Conservation (phyloP, 1,140 invertebrate genomes). For the Ditylenchus dipsaci region DNA sequence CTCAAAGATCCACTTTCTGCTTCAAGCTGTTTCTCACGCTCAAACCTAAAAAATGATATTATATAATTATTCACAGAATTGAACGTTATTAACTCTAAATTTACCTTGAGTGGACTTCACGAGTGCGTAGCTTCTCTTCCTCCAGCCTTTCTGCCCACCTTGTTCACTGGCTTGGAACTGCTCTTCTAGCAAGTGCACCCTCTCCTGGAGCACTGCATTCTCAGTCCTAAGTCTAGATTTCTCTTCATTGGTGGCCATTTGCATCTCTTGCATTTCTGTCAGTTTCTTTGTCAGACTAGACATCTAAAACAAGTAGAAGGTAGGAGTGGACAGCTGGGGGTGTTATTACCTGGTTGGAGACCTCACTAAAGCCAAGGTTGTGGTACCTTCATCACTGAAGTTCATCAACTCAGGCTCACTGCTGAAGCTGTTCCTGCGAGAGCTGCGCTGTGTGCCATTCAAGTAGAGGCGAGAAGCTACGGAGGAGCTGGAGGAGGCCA, state of each 20-base stretch:
- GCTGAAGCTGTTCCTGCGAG: constrained; percentile 25
- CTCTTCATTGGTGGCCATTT: constrained; percentile 35
- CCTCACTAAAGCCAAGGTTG: constrained; percentile 7
- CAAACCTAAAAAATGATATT: constrained; percentile 2
- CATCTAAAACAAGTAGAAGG: constrained; percentile 33
- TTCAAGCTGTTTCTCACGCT: constrained; percentile 38
- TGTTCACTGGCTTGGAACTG: constrained; percentile 35
- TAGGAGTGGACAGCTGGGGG: too few species aligned
- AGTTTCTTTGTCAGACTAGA: constrained; percentile 39
- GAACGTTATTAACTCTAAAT: too few species aligned
- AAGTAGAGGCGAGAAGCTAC: constrained; percentile 63
- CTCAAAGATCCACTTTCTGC: constrained; percentile 30
- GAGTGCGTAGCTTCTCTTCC: constrained; percentile 35
- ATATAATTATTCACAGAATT: too few species aligned
- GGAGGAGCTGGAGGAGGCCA: constrained; percentile 68
- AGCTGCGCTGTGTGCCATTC: constrained; percentile 21
- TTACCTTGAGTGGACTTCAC: constrained; percentile 25
- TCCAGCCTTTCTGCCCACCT: constrained; percentile 43
- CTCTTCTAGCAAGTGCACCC: constrained; percentile 40
- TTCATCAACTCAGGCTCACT: constrained; percentile 32
- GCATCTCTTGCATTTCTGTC: constrained; percentile 33
- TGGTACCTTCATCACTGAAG: constrained; percentile 22
- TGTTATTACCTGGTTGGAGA: constrained; percentile 20
- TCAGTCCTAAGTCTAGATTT: constrained; percentile 41
- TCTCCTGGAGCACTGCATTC: constrained; percentile 45